Percentiles rank a stretch among this genome's conserved stretches.
Conservation (phyloP, 2,888 invertebrate species). For the Protophormia terraenovae region DNA sequence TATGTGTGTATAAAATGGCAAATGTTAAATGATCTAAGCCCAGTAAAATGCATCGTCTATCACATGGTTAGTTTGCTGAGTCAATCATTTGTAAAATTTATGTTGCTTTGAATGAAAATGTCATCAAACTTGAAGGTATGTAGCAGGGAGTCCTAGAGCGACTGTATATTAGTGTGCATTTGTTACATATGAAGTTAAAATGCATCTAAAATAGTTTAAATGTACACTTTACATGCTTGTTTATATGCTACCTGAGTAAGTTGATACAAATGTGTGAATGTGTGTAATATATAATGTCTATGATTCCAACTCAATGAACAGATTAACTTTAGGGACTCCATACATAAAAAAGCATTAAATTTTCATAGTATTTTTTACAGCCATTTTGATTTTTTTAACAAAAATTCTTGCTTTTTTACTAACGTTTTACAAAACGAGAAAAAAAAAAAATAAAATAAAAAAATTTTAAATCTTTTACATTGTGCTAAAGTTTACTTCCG, state of each 20-base stretch:
- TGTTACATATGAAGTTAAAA: not conserved
- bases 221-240: constrained; percentile 48
- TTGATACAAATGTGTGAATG: constrained; percentile 42
- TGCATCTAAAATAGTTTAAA: constrained; percentile 14
- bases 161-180: not conserved
- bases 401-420: not conserved
- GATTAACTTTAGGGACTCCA: constrained; percentile 39
- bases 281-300: constrained; percentile 40
- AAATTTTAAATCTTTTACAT: not conserved
- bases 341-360: not conserved
- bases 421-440: not conserved
- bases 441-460: too few relatives aligned
- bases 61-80: constrained; percentile 73
- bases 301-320: constrained; percentile 57
- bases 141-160: not conserved
- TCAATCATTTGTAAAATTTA: constrained; percentile 75
- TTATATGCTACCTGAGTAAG: constrained; percentile 50
- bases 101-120: constrained; percentile 71
- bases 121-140: constrained; percentile 40
- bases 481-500: constrained; percentile 4
- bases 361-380: not conserved
- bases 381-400: not conserved
- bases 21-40: constrained; percentile 66
- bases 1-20: constrained; percentile 49
- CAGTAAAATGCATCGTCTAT: constrained; percentile 67